Evolutionary conservation across 2,797 vertebrate genomes (phyloP), one percentile per base, ranked within the genome.

Genomic region (Betta splendens): DNA sequence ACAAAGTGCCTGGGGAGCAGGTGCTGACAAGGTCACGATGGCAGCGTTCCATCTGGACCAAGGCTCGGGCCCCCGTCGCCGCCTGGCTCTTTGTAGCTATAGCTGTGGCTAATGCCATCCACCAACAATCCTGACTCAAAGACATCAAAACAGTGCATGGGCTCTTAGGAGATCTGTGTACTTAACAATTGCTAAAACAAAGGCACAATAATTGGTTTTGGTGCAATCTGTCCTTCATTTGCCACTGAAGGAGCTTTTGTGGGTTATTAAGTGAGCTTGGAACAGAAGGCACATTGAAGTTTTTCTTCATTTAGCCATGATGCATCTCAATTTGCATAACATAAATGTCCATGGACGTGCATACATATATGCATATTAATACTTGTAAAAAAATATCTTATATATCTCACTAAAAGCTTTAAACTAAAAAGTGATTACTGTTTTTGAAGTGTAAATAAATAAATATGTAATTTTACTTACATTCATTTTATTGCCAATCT

Each of bases 1-100:
- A 91, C 91, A 92, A 91, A 91, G 86, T 82, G 90, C 90, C 89
- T 84, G 69, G 87, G 83, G 91, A 92, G 91, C 91, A 91, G 91
- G 92, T 92, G 91, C 88, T 92, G 90, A 91, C 91, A 91, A 92
- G 92, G 91, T 92, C 90, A 70, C 50, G 42, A 79, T 90, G 91
- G 91, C 90, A 84, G 71, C 26, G 74, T 90, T 90, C 92, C 92
- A 93, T 91, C 90, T 93, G 92, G 90, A 90, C 83, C 63, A 31
- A 64, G 79, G 80, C 83, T 79, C 22, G 77, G 78, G 81, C 84
- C 81, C 80, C 80, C 74, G 15, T 53, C 15, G 49, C 79, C 37
- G 80, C 83, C 79, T 73, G 80, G 85, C 86, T 88, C 86, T 86
- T 89, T 88, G 83, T 89, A 85, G 75, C 66, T 53, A 12, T 72